phyloP scores from a whole-genome alignment of 2,888 invertebrate species.

The Tolmerus cingulatus region DNA sequence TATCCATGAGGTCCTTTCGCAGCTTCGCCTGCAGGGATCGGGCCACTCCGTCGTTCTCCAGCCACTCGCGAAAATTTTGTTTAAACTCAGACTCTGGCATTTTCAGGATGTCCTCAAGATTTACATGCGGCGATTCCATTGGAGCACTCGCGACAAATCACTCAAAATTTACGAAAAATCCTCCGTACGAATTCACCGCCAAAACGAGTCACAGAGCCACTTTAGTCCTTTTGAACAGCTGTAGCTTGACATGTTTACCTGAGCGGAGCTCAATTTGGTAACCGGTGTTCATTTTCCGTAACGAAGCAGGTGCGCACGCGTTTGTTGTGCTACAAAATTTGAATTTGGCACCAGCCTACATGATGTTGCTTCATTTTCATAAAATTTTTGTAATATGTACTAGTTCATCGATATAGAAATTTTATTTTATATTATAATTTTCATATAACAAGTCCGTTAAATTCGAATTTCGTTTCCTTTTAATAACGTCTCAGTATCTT shows the following conservation, averaged over 20 bases:
- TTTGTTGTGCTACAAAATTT: not conserved
- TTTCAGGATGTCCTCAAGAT: constrained; percentile 56
- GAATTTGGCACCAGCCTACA: not conserved
- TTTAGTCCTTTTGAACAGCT: not conserved
- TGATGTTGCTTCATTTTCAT: not conserved
- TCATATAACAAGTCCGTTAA: no score
- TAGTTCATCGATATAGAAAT: no score
- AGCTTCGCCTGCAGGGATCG: constrained; percentile 58
- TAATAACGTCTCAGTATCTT: no score
- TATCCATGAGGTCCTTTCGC: constrained; percentile 58
- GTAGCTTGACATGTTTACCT: constrained; percentile 21
- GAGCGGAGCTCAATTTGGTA: not conserved
- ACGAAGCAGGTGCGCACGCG: constrained; percentile 13
- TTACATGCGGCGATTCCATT: constrained; percentile 47
- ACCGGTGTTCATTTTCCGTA: not conserved
- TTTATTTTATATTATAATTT: no score
- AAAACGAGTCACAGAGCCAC: not conserved
- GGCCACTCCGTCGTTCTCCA: constrained; percentile 59
- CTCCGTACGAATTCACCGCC: not conserved
- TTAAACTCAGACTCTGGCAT: constrained; percentile 59
- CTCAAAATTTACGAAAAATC: not conserved
- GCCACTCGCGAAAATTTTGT: constrained; percentile 59
- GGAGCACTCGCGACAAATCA: not conserved
- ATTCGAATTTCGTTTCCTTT: no score
- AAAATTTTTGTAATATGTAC: no score